A percentile compares a stretch with the other conserved stretches of the same genome.
Conservation (phyloP, 2,113 vertebrate genomes). For the Syngnathus scovelli region DNA sequence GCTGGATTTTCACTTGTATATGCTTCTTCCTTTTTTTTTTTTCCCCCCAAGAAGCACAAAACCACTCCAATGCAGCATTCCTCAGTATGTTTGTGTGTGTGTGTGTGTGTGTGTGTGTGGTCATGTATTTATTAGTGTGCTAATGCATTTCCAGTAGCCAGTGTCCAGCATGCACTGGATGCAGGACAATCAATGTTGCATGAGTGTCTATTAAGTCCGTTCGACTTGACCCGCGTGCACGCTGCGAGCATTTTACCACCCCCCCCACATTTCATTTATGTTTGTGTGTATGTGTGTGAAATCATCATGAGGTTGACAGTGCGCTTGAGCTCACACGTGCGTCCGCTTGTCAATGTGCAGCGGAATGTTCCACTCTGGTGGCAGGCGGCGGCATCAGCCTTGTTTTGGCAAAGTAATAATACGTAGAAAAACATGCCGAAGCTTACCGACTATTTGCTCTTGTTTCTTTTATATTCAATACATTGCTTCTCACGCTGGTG, state of each 20-base stretch:
- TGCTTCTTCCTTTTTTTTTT: no score
- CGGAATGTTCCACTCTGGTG: not conserved
- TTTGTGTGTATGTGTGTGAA: not conserved
- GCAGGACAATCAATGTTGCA: conserved; percentile 51
- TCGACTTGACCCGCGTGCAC: conserved; percentile 28
- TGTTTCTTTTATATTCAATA: not conserved
- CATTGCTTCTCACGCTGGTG: no score
- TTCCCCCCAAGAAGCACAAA: conserved; percentile 16
- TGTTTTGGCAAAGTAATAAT: not conserved
- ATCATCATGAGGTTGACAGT: not conserved
- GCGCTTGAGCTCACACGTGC: not conserved
- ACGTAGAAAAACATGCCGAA: no score
- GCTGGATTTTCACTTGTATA: conserved; percentile 36
- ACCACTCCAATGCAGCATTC: conserved; percentile 16
- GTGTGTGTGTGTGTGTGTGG: not conserved
- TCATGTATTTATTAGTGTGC: conserved; percentile 9
- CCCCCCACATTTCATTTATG: not conserved
- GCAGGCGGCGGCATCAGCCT: not conserved
- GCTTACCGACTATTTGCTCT: not conserved
- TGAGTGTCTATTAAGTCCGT: conserved; percentile 44
- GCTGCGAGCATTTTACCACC: not conserved
- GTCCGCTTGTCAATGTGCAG: not conserved
- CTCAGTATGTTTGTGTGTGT: conserved; percentile 24
- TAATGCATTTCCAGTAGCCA: conserved; percentile 25
- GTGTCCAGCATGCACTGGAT: conserved; percentile 17